Evolutionary conservation across 2,113 vertebrate genomes (phyloP), one percentile per base, ranked within the genome.

Genomic region (Bettongia penicillata): DNA sequence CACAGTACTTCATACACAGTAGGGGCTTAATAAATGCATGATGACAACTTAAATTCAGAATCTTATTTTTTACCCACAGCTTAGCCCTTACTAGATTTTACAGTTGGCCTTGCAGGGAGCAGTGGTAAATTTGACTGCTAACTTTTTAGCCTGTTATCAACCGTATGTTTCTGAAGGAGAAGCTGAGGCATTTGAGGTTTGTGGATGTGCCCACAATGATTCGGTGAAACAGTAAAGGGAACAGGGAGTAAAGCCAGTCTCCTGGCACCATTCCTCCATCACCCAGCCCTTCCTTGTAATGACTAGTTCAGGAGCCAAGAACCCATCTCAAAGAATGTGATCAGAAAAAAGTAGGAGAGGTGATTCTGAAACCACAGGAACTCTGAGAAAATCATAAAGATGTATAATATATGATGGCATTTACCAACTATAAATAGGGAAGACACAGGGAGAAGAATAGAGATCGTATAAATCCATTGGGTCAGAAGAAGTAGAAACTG

Each of bases 341-440:
- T 97, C 94, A 96, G 95, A 97, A 97, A 98, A 98, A 97, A 93
- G 22, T 90, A 96, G 93, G 98, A 97, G 93, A 89, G 98, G 96
- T 98, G 97, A 95, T 98, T 98, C 97, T 93, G 93, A 98, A 97
- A 96, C 97, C 98, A 97, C 97, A 97, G 97, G 96, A 96, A 97
- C 96, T 98, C 95, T 96, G 97, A 97, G 96, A 98, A 97, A 97
- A 95, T 96, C 96, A 96, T 97, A 97, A 96, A 97, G 98, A 98
- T 98, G 94, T 97, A 98, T 97, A 97, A 98, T 98, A 97, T 97
- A 98, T 98, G 97, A 97, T 96, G 93, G 97, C 97, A 97, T 97
- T 97, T 97, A 93, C 97, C 55, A 90, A 93, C 97, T 98, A 98
- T 97, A 97, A 97, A 98, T 97, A 98, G 97, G 68, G 94, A 48